These are phyloP conservation scores for Conops quadrifasciatus DNA, from an alignment of 2,888 invertebrate genomes.

Conservation along the genomic window DNA sequence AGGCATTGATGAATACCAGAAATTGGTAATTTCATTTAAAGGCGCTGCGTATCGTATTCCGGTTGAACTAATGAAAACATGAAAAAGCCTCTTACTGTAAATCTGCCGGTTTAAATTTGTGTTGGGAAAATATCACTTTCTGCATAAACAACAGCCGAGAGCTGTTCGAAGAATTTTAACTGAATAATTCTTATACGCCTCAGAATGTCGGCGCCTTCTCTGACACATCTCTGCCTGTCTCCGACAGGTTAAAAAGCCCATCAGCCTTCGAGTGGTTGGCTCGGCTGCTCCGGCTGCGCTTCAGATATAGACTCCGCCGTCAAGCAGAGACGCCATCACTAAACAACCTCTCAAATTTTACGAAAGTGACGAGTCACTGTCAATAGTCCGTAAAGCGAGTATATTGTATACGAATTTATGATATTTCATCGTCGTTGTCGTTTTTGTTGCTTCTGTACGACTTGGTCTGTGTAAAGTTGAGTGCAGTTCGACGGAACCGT, in stretches of 20 bases:
- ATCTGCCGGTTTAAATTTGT: no score
- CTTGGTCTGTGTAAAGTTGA: no score
- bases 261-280: slow-evolving; percentile 59
- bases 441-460: no score
- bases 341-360: slow-evolving; percentile 27
- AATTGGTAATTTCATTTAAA: no score
- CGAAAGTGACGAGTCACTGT: slow-evolving; percentile 63
- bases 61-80: no score
- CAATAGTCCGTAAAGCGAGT: slow-evolving; percentile 46
- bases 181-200: no score
- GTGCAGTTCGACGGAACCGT: no score
- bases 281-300: slow-evolving; percentile 55
- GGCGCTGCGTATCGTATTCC: no score
- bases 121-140: slow-evolving; percentile 63
- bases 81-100: no score
- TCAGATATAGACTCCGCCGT: slow-evolving; percentile 56
- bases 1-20: no score
- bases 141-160: slow-evolving; percentile 56
- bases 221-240: slow-evolving; percentile 7
- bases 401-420: not conserved
- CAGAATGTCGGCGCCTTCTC: slow-evolving; percentile 24
- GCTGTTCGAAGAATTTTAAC: not conserved
- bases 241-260: slow-evolving; percentile 16
- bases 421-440: no score
- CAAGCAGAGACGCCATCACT: slow-evolving; percentile 12